Conservation (phyloP, 2,888 invertebrate species). For the Proisotoma minuta region DNA sequence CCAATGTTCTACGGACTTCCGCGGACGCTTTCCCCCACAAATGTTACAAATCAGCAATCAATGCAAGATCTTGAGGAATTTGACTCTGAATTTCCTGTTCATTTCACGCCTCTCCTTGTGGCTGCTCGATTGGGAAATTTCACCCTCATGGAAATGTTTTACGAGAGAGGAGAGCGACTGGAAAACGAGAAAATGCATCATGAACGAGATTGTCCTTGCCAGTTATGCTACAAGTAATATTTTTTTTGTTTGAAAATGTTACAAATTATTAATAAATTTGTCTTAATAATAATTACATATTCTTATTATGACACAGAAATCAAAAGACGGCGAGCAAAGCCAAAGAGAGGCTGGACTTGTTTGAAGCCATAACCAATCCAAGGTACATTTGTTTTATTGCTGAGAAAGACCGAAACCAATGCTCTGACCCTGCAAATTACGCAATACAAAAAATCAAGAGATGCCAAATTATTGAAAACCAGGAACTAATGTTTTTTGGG, state of each 20-base stretch:
- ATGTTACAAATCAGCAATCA: background rate
- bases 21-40: background rate
- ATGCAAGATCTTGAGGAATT: conserved; percentile 8
- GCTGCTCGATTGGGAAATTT: conserved; percentile 16
- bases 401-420: conserved; percentile 4
- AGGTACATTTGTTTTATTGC: conserved; percentile 33
- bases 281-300: background rate
- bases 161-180: conserved; percentile 15
- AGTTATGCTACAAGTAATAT: conserved; percentile 11
- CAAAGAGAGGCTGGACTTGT: conserved; percentile 26
- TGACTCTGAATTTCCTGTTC: conserved; percentile 27
- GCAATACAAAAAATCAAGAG: conserved; percentile 30
- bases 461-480: conserved; percentile 5
- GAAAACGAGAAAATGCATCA: conserved; percentile 14
- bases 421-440: conserved; percentile 33
- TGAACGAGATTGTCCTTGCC: conserved; percentile 17
- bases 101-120: conserved; percentile 20
- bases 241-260: no score
- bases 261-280: background rate
- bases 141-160: conserved; percentile 21
- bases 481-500: conserved; percentile 7
- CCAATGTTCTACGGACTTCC: background rate
- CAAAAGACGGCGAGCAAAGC: conserved; percentile 5
- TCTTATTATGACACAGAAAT: background rate
- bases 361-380: conserved; percentile 26